Evolutionary conservation across 2,888 invertebrate genomes (phyloP), one percentile per base, ranked within the genome.

Genomic region (Cyaniris semiargus): DNA sequence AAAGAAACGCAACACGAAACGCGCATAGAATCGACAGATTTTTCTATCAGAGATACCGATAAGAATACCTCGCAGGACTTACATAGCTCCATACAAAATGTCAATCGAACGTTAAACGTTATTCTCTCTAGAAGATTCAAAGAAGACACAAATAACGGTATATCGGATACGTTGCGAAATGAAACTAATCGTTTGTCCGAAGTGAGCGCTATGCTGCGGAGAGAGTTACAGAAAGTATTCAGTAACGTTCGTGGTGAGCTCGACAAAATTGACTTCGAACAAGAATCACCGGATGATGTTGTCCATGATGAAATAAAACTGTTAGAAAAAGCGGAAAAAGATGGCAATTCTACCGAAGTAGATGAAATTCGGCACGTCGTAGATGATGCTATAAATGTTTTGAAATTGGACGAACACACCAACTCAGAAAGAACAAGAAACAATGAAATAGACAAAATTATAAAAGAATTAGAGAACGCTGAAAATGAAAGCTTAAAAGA

Each of bases 141-240:
- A 18, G 80, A 83, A 75, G 78, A 82, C 31, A 84, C 83, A 77
- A 79, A 86, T 53, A 78, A 82, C 78, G 81, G 78, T 75, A 80
- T 87, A 58, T 84, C 87, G 79, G 81, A 79, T 77, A 81, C 80
- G 27, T 78, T 91, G 0, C 81, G 85, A 77, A 81, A 84, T 58
- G 87, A 89, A 83, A 85, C 87, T 6, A 81, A 85, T 79, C 85
- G 84, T 27, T 83, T 91, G 75, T 81, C 81, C 48, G 84, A 86
- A 80, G 85, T 90, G 56, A 88, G 84, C 81, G 75, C 78, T 44
- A 81, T 88, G 79, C 79, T 92, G 15, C 86, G 84, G 77, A 81
- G 83, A 44, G 87, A 90, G 82, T 81, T 91, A 10, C 83, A 85
- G 34, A 87, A 86, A 58, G 83, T 92, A 72, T 85, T 90, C 7